Conservation (phyloP, 2,113 vertebrate genomes). For the Burhinus oedicnemus region DNA sequence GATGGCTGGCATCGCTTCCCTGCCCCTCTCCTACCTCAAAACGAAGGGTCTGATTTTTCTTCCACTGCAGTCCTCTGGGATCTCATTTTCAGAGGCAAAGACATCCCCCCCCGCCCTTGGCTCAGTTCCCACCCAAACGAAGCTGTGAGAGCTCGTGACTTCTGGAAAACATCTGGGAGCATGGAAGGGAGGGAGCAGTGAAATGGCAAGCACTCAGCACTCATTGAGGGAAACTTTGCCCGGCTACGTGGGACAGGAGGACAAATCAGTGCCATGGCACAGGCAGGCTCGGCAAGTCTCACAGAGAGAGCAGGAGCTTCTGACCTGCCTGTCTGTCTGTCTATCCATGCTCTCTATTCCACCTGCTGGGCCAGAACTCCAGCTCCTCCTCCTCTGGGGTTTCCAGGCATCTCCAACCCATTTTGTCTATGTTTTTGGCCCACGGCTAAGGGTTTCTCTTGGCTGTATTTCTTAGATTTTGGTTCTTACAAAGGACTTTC, state of each 20-base stretch:
- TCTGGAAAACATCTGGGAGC: background rate
- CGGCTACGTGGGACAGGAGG: background rate
- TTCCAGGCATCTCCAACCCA: background rate
- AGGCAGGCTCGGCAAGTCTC: background rate
- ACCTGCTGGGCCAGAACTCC: background rate
- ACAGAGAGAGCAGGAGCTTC: background rate
- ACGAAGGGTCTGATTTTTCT: background rate
- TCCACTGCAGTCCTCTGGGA: background rate
- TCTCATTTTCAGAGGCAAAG: background rate
- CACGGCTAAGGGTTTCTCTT: background rate
- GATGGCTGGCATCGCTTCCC: background rate
- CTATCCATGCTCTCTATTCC: background rate
- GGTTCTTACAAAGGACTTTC: background rate
- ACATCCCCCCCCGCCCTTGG: background rate
- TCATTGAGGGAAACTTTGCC: background rate
- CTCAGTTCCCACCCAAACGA: background rate
- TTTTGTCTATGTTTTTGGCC: background rate
- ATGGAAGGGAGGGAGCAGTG: background rate
- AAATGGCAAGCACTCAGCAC: fast-evolving
- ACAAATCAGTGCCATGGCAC: background rate
- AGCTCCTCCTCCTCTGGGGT: background rate
- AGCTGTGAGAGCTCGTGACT: background rate
- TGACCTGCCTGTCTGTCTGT: background rate
- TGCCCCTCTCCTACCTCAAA: background rate
- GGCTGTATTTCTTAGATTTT: background rate